A percentile compares a stretch with the other conserved stretches of the same genome.
These are phyloP conservation scores for Episyrphus balteatus DNA, from an alignment of 1,140 invertebrate genomes.

Conservation along the genomic window DNA sequence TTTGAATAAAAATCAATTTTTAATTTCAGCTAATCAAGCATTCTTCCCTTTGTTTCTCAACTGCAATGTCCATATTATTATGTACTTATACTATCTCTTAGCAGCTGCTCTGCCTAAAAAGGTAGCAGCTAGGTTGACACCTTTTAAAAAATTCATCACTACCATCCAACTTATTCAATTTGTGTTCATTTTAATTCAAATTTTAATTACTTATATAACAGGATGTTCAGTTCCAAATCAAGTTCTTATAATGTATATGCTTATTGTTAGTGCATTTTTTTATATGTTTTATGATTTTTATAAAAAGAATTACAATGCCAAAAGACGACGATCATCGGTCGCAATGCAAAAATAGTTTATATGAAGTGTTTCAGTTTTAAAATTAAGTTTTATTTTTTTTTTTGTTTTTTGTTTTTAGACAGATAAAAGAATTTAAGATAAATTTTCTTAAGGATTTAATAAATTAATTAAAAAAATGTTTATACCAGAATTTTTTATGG, in stretches of 20 bases:
- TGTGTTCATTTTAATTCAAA: slow-evolving; percentile 43
- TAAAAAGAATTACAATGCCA: slow-evolving; percentile 40
- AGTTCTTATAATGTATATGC: slow-evolving; percentile 40
- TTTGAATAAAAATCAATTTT: too few relatives aligned
- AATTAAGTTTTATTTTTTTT: too few relatives aligned
- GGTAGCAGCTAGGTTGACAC: slow-evolving; percentile 17
- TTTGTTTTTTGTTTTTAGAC: too few relatives aligned
- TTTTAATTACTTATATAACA: slow-evolving; percentile 17
- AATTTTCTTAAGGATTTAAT: too few relatives aligned
- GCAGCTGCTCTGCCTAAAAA: slow-evolving; percentile 55
- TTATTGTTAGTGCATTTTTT: slow-evolving; percentile 51
- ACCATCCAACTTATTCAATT: slow-evolving; percentile 47
- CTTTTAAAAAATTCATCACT: slow-evolving; percentile 36
- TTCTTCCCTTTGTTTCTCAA: slow-evolving; percentile 72
- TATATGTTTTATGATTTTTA: slow-evolving; percentile 63
- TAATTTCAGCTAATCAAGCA: slow-evolving; percentile 53
- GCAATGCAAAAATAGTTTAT: too few relatives aligned
- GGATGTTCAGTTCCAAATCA: slow-evolving; percentile 10
- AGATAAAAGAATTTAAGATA: too few relatives aligned
- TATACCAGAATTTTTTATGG: too few relatives aligned
- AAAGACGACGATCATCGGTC: slow-evolving; percentile 14
- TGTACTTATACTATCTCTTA: slow-evolving; percentile 76
- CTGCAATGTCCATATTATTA: slow-evolving; percentile 58
- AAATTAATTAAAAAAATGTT: too few relatives aligned
- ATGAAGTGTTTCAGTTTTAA: too few relatives aligned